Conservation (phyloP, 1,140 invertebrate species). For the Helicoverpa zea region DNA sequence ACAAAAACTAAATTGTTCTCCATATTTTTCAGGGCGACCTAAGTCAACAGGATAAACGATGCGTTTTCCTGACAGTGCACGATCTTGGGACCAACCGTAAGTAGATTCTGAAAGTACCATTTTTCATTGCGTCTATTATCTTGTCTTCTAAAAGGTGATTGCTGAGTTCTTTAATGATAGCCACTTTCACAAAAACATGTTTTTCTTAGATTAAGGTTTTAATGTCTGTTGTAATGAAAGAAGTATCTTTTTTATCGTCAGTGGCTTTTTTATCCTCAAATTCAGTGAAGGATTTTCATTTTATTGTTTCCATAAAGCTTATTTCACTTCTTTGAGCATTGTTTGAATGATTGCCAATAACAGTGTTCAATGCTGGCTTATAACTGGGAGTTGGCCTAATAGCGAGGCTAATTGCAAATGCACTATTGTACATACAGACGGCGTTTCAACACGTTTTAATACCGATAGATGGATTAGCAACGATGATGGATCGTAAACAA, state of each 20-base stretch:
- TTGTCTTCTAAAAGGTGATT: no score
- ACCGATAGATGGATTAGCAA: not conserved
- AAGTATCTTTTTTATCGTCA: slow-evolving; percentile 20
- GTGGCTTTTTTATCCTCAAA: slow-evolving; percentile 16
- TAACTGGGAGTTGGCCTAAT: not conserved
- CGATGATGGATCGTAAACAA: slow-evolving; percentile 25
- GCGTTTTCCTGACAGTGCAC: slow-evolving; percentile 95
- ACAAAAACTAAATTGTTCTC: no score
- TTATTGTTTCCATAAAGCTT: slow-evolving; percentile 7
- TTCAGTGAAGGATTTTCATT: not conserved
- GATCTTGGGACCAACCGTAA: slow-evolving; percentile 96
- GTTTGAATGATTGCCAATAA: slow-evolving; percentile 32
- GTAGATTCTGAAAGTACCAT: slow-evolving; percentile 74
- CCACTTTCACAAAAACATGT: no score
- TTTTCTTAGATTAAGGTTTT: no score
- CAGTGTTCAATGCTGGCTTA: not conserved
- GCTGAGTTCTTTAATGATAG: no score
- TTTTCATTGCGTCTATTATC: not conserved
- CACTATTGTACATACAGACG: not conserved
- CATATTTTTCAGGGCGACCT: slow-evolving; percentile 90
- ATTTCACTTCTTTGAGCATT: not conserved
- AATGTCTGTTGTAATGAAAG: slow-evolving; percentile 1
- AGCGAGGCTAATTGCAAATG: not conserved
- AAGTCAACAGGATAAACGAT: slow-evolving; percentile 92
- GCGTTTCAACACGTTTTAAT: not conserved